Base-by-base conservation (phyloP, 1,140 invertebrate species). In the Ephestia elutella region DNA sequence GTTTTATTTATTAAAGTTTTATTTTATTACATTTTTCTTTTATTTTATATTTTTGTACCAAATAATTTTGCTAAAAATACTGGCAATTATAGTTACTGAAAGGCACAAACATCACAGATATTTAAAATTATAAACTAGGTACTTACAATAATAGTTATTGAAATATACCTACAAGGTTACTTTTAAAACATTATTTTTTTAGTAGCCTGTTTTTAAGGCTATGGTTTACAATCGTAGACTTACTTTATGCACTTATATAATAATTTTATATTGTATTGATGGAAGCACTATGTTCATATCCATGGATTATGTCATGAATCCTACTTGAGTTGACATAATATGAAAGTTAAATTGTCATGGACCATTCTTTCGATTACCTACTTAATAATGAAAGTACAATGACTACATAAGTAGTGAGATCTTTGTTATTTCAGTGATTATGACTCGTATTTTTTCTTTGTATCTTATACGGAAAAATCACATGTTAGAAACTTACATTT, bases 401-500 rank as follows among this genome's bases (percentile, higher is more conserved):
- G 71, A 73, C 70, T 76, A 78, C 62, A 66, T 66, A 72, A 70
- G 65, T 65, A 35, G 56, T 80, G 79, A 80, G 76, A 80, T 82
- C 77, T 59, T 70, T 67, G 70, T 73, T 70, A 58, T 60, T 62
- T 73, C 68, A 79, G 68, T 67, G 17, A 62, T 62, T 62, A 19
- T 59, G 48, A 53, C 50, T 59, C 21, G 60, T 48, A 38, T 56
- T 63, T 66, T 57, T 66, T 50, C 58, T 61, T 67, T 50, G 58
- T 60, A 57, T 49, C 60, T 71, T 38, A 71, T 65, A 68, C 66
- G 71, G 65, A 56, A 25, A 20, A 68, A 28, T 49, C 58, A 50
- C 21, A 54, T 50, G 38, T 49, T 62, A 25, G 54, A 59, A 64
- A 3, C 30, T 62, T 71, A 86, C 38, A 79, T 73, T 66, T 85